phyloP scores from a whole-genome alignment of 2,888 invertebrate species.

The Plusia festucae region DNA sequence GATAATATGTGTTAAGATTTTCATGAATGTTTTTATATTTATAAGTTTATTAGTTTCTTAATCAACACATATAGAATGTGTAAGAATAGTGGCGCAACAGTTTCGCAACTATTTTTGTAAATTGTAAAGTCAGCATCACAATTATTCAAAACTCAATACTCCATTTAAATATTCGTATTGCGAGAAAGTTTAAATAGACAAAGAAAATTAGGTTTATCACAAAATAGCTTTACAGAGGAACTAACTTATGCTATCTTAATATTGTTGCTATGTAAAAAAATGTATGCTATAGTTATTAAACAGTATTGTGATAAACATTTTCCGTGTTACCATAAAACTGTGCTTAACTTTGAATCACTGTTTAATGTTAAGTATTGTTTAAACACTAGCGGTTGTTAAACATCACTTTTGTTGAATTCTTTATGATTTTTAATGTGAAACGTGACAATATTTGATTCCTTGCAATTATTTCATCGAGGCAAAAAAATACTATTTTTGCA shows the following conservation, averaged over 20 bases:
- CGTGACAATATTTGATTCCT: not conserved
- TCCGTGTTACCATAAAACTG: not conserved
- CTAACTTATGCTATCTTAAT: conserved; percentile 23
- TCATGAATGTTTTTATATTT: not conserved
- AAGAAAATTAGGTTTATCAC: not conserved
- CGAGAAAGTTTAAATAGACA: not conserved
- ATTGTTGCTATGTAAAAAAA: conserved; percentile 9
- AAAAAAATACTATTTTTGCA: not conserved
- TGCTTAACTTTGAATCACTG: not conserved
- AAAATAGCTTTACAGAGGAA: conserved; percentile 15
- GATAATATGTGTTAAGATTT: not conserved
- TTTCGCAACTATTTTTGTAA: not conserved
- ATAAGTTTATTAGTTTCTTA: not conserved
- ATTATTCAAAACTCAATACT: not conserved
- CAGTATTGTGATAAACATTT: conserved; percentile 46
- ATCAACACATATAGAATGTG: not conserved
- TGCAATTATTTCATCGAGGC: not conserved
- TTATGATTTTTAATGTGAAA: not conserved
- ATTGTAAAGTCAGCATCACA: not conserved
- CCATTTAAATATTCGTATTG: too few species aligned
- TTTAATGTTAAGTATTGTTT: conserved; percentile 1
- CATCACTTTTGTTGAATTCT: not conserved
- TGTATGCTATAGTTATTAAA: not conserved
- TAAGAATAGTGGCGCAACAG: conserved; percentile 19
- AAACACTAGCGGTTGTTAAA: conserved; percentile 1